These are phyloP conservation scores for Tetrax tetrax DNA, from an alignment of 2,113 vertebrate species.

Conservation along the genomic window DNA sequence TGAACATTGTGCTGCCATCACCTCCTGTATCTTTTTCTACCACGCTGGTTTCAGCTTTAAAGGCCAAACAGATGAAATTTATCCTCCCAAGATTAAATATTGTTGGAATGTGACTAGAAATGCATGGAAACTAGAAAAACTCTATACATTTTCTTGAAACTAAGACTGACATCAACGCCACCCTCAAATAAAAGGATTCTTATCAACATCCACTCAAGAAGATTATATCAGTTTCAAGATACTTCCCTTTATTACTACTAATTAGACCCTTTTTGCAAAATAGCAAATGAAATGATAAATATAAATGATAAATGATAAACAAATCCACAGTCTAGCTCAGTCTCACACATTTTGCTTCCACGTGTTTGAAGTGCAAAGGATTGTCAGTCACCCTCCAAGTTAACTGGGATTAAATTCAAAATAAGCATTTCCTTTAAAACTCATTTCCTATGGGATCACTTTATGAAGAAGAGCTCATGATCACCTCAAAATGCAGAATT, in stretches of 20 bases:
- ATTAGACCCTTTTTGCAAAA: neutral
- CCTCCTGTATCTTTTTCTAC: neutral
- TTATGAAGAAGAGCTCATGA: neutral
- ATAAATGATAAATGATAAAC: neutral
- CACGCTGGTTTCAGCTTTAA: neutral
- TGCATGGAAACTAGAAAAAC: neutral
- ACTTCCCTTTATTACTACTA: neutral
- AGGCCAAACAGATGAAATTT: neutral
- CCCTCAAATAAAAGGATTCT: neutral
- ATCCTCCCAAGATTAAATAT: neutral
- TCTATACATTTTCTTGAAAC: accelerated
- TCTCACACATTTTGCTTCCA: neutral
- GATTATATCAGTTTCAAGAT: neutral
- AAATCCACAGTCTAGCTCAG: neutral
- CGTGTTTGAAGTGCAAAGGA: neutral
- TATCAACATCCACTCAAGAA: neutral
- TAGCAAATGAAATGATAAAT: too few species aligned
- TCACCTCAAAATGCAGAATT: neutral
- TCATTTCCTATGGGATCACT: neutral
- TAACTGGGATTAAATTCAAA: neutral
- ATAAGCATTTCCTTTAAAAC: neutral
- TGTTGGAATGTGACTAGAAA: neutral
- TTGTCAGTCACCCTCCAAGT: neutral
- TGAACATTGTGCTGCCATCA: neutral
- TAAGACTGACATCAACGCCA: neutral